Percentiles rank a stretch among this genome's conserved stretches.
Evolutionary conservation across 2,797 vertebrate genomes (phyloP).

Genomic region (Acanthurus tractus): DNA sequence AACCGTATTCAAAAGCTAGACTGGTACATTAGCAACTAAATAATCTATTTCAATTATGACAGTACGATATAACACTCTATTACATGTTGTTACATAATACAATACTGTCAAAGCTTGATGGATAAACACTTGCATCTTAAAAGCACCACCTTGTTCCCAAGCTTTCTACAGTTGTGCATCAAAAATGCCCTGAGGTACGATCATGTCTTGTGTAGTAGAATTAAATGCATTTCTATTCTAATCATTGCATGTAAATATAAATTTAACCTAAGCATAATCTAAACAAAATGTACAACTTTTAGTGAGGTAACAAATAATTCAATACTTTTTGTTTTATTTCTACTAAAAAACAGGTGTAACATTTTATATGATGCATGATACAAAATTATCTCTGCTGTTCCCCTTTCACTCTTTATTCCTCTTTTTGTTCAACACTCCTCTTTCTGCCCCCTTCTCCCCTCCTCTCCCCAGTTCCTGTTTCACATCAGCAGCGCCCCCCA

Average conservation of each 20-base stretch:
- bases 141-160: background rate
- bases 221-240: too few species aligned
- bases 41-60: too few species aligned
- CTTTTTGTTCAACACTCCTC: conserved; percentile 21
- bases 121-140: background rate
- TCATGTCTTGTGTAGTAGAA: too few species aligned
- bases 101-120: background rate
- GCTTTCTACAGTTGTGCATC: background rate
- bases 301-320: too few species aligned
- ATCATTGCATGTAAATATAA: too few species aligned
- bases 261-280: too few species aligned
- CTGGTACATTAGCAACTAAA: too few species aligned
- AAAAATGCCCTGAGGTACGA: background rate
- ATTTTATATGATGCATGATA: background rate
- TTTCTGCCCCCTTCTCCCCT: background rate
- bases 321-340: too few species aligned
- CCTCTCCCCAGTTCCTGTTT: conserved; percentile 66
- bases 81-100: background rate
- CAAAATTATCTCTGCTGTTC: background rate
- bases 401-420: background rate
- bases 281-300: too few species aligned
- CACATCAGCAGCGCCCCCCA: conserved; percentile 67
- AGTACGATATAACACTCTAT: too few species aligned
- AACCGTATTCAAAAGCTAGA: too few species aligned
- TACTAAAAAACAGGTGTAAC: too few species aligned